Conservation (phyloP, 2,797 vertebrate species). For the Parauchenoglanis punctatus region DNA sequence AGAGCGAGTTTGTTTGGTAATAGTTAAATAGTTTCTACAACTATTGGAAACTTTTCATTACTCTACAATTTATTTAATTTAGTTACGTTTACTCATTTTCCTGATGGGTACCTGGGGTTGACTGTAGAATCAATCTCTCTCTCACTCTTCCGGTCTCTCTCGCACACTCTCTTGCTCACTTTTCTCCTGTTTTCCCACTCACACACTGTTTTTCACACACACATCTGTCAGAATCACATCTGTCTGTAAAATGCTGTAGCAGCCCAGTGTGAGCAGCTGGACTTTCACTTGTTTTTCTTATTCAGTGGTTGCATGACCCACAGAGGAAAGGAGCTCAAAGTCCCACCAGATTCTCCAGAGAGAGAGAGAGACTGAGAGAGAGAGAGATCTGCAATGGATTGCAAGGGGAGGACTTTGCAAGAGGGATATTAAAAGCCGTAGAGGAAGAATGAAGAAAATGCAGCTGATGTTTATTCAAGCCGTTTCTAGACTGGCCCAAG, state of each 20-base stretch:
- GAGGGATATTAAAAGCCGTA: background rate
- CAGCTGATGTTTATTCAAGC: slow-evolving; percentile 33
- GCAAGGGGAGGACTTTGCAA: slow-evolving; percentile 15
- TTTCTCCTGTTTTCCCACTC: background rate
- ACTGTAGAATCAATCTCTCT: background rate
- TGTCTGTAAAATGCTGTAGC: slow-evolving; percentile 36
- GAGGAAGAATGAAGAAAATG: slow-evolving; percentile 41
- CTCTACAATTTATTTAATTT: background rate
- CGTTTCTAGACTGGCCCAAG: background rate
- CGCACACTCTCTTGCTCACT: background rate
- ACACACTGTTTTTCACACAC: background rate
- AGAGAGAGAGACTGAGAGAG: background rate
- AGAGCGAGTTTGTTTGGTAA: background rate
- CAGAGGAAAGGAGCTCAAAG: slow-evolving; percentile 29
- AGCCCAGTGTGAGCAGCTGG: slow-evolving; percentile 50
- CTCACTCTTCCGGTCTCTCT: background rate
- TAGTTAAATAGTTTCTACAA: background rate
- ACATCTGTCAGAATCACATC: slow-evolving; percentile 21
- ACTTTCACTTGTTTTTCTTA: slow-evolving; percentile 48
- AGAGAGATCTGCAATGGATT: background rate
- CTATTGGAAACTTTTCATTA: no score
- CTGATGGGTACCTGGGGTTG: background rate
- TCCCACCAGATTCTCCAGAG: background rate
- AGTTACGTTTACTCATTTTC: background rate
- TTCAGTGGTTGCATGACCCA: slow-evolving; percentile 34